Conservation (phyloP, 2,113 vertebrate genomes). For the Sapayoa aenigma region DNA sequence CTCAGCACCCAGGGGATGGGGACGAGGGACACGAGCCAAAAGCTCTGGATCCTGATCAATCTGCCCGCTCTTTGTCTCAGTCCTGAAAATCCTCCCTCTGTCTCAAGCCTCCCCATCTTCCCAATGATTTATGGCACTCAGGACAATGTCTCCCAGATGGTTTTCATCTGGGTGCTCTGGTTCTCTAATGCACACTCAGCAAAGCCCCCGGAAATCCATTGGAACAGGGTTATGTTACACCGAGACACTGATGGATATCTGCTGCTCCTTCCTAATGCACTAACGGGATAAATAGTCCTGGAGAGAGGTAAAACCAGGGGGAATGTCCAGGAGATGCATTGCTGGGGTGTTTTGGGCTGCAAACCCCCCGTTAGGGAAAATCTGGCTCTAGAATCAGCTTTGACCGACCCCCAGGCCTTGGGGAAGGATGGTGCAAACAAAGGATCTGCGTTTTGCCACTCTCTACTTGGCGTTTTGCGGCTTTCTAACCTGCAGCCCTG, state of each 20-base stretch:
- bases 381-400: not conserved
- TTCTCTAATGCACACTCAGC: not conserved
- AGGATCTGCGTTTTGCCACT: slow-evolving; percentile 24
- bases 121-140: not conserved
- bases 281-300: not conserved
- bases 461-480: not conserved
- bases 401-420: not conserved
- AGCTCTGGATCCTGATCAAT: rapidly evolving
- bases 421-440: not conserved
- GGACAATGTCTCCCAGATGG: not conserved
- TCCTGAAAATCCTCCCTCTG: not conserved
- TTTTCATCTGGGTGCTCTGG: not conserved
- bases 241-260: not conserved
- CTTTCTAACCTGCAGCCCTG: slow-evolving; percentile 2
- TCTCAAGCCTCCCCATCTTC: not conserved
- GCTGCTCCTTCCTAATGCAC: not conserved
- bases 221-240: not conserved
- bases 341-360: not conserved
- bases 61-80: not conserved
- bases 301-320: slow-evolving; percentile 23
- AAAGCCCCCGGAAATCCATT: not conserved
- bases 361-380: not conserved
- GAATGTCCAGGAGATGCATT: not conserved
- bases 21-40: not conserved
- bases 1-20: not conserved